Conservation (phyloP, 2,113 vertebrate genomes). For the human region DNA sequence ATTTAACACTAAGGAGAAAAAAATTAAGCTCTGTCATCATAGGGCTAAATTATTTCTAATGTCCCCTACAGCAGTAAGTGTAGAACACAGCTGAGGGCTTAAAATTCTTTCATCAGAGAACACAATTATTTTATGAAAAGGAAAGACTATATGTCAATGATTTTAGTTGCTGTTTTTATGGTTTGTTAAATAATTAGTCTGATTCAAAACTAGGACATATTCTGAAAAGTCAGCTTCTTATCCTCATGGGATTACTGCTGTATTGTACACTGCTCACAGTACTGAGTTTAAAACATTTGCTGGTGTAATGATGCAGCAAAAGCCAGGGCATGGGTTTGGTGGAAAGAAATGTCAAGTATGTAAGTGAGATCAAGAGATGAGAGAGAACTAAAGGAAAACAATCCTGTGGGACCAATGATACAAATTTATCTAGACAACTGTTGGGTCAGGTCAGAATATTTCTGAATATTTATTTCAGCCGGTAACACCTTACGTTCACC, state of each 20-base stretch:
- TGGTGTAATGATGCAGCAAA: not conserved
- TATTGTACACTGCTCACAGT: not conserved
- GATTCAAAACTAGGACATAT: not conserved
- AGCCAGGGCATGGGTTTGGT: not conserved
- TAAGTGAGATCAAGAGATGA: not conserved
- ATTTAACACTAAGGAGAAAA: constrained; percentile 9
- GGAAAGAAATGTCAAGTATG: not conserved
- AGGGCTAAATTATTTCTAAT: not conserved
- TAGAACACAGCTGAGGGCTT: not conserved
- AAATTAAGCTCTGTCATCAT: not conserved
- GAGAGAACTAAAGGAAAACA: not conserved
- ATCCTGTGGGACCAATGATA: not conserved
- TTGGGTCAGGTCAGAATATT: not conserved
- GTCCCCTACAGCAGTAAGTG: not conserved
- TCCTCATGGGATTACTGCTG: not conserved
- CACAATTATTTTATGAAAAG: not conserved
- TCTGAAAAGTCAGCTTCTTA: not conserved
- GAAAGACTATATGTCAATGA: not conserved
- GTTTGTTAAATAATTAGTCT: constrained; percentile 16
- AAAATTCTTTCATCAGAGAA: not conserved
- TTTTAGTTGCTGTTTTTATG: not conserved
- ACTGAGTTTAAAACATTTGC: not conserved
- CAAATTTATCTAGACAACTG: not conserved
- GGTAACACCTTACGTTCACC: not conserved
- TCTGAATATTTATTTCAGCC: not conserved